Conservation (phyloP, 2,888 invertebrate genomes). For the Hedya salicella region DNA sequence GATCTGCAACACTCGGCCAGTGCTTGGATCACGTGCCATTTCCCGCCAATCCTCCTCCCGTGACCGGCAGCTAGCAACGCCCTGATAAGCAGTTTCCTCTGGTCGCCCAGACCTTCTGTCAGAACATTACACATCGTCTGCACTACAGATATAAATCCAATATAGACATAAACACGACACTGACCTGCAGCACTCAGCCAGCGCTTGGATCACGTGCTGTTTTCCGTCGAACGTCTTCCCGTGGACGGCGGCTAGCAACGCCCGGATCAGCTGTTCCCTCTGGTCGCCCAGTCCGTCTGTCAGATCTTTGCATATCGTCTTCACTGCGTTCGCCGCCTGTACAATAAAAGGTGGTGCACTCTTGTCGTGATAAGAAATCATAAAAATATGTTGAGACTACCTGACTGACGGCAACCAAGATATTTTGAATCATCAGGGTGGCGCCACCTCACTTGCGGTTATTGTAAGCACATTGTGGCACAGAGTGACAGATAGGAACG, state of each 20-base stretch:
- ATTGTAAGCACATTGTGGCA: too few relatives aligned
- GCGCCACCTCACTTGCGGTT: too few relatives aligned
- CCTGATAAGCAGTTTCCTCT: slow-evolving; percentile 87
- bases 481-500: too few relatives aligned
- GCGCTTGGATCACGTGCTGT: slow-evolving; percentile 90
- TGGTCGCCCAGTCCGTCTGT: slow-evolving; percentile 87
- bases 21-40: slow-evolving; percentile 92
- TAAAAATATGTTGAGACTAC: too few relatives aligned
- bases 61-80: slow-evolving; percentile 89
- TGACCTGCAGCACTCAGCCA: slow-evolving; percentile 91
- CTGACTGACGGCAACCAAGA: too few relatives aligned
- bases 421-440: too few relatives aligned
- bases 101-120: slow-evolving; percentile 86
- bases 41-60: slow-evolving; percentile 95
- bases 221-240: slow-evolving; percentile 97
- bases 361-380: too few relatives aligned
- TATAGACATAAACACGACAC: too few relatives aligned
- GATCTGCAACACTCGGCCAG: slow-evolving; percentile 91
- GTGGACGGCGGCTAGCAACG: slow-evolving; percentile 88
- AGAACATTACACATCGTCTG: slow-evolving; percentile 89
- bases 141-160: too few relatives aligned
- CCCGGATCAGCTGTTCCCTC: slow-evolving; percentile 87
- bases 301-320: slow-evolving; percentile 88
- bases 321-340: slow-evolving; percentile 91
- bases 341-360: neutral